Evolutionary conservation across 2,888 invertebrate species (phyloP), one percentile per base, ranked within the genome.

Genomic region (Drosophila austrosaltans): DNA sequence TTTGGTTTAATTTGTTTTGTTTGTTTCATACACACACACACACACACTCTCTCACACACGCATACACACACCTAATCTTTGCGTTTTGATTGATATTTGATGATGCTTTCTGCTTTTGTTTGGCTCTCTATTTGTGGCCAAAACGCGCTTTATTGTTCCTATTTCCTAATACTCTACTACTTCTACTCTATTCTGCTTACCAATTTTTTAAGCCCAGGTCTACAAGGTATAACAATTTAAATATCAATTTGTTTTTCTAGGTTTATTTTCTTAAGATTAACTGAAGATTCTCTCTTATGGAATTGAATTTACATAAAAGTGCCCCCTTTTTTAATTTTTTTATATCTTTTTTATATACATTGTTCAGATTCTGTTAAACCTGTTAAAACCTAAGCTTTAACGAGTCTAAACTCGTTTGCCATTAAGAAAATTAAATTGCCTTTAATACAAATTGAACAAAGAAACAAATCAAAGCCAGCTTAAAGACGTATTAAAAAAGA

Each of bases 51-150:
- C 28, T 28, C 28, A 12, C 53, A 56, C 16, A 22, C 53, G 36
- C 39, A 57, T 62, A 53, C 57, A 75, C 68, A 86, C 76, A 75
- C 77, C 75, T 62, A 59, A 68, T 54, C 59, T 56, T 72, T 72
- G 63, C 72, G 48, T 62, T 30, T 85, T 83, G 69, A 83, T 74
- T 77, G 81, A 83, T 77, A 87, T 63, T 63, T 72, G 72, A 85
- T 86, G 88, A 88, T 82, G 83, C 83, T 83, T 83, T 88, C 40
- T 81, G 83, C 83, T 83, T 83, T 77, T 82, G 80, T 80, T 82
- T 71, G 77, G 77, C 77, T 63, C 58, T 65, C 28, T 30, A 53
- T 58, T 76, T 75, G 66, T 68, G 75, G 48, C 48, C 69, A 71
- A 73, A 66, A 48, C 48, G 85, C 85, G 87, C 87, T 85, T 83